phyloP scores from a whole-genome alignment of 1,140 invertebrate genomes.

The Nebria ingens region DNA sequence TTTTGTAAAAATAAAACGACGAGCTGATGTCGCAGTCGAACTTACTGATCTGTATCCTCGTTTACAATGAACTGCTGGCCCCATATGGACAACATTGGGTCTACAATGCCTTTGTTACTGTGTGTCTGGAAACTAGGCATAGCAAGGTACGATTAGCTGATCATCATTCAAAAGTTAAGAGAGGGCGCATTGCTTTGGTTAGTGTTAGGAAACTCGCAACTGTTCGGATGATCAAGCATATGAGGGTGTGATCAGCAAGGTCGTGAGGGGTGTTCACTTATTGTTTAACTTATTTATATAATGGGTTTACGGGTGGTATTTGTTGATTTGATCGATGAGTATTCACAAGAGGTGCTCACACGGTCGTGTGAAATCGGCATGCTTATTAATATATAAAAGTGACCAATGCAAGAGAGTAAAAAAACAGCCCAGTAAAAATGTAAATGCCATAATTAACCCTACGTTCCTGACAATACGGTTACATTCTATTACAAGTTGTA shows the following conservation, averaged over 20 bases:
- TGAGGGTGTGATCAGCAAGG: too few species aligned
- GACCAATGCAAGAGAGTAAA: neutral
- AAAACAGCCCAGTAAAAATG: conserved; percentile 8
- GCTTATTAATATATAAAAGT: too few species aligned
- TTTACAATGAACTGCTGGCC: conserved; percentile 93
- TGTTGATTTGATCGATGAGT: neutral
- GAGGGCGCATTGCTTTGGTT: neutral
- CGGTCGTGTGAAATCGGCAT: neutral
- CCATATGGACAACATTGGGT: conserved; percentile 95
- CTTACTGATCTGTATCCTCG: conserved; percentile 93
- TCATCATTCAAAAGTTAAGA: neutral
- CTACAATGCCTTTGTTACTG: conserved; percentile 87
- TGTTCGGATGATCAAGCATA: too few species aligned
- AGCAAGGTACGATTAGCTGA: conserved; percentile 31
- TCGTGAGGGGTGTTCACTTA: too few species aligned
- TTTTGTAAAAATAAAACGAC: conserved; percentile 10
- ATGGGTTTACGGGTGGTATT: neutral
- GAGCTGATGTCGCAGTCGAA: conserved; percentile 28
- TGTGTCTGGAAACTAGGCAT: conserved; percentile 83
- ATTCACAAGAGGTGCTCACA: neutral
- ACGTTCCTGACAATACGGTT: too few species aligned
- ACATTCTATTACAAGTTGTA: too few species aligned
- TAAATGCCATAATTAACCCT: too few species aligned
- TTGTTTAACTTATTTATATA: too few species aligned
- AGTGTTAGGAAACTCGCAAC: too few species aligned